Conservation (phyloP, 2,888 invertebrate species). For the Fragum fragum region DNA sequence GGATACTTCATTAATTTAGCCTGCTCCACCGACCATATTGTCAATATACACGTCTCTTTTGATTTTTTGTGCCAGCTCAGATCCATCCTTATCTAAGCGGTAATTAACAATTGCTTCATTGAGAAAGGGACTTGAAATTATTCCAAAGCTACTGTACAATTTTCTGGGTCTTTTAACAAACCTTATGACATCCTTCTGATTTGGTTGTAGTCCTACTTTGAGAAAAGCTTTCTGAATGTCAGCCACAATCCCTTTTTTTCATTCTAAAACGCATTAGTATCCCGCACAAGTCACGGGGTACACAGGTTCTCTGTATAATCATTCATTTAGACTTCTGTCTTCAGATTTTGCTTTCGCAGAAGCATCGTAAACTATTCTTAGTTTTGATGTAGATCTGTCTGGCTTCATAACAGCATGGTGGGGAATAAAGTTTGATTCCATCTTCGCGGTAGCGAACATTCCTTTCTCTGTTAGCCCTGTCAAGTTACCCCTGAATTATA, state of each 20-base stretch:
- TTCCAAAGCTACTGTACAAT: constrained; percentile 18
- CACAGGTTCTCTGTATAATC: constrained; percentile 39
- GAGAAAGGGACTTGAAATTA: constrained; percentile 37
- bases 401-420: constrained; percentile 47
- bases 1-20: neutral
- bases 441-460: neutral
- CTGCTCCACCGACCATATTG: constrained; percentile 28
- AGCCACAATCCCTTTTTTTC: constrained; percentile 31
- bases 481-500: constrained; percentile 33
- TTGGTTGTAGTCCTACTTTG: constrained; percentile 29
- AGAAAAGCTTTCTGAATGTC: constrained; percentile 57
- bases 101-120: constrained; percentile 22
- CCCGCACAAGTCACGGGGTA: constrained; percentile 41
- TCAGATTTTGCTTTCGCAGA: constrained; percentile 29
- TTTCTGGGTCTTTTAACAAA: constrained; percentile 32
- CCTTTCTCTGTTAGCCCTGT: constrained; percentile 38
- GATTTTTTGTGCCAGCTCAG: neutral
- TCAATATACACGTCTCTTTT: constrained; percentile 36
- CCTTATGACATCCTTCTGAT: constrained; percentile 42
- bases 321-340: constrained; percentile 45
- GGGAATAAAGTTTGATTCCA: constrained; percentile 34
- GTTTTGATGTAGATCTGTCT: constrained; percentile 33
- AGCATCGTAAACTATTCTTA: constrained; percentile 41
- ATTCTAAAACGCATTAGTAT: constrained; percentile 46
- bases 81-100: constrained; percentile 21